Conservation (phyloP, 2,797 vertebrate species). For the Telmatherina bonti region DNA sequence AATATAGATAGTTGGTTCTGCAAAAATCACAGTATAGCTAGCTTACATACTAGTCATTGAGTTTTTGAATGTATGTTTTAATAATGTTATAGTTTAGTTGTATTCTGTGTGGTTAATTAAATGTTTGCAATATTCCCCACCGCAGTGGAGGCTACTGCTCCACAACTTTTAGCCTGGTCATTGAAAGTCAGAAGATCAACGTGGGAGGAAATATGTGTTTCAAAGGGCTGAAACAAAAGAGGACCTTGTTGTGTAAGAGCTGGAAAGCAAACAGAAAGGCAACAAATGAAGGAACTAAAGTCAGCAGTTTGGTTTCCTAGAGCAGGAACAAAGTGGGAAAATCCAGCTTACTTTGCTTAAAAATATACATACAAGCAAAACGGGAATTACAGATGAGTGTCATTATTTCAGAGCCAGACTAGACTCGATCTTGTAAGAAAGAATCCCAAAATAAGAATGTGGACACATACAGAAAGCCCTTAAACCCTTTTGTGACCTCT, state of each 20-base stretch:
- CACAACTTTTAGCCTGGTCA: neutral
- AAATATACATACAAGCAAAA: neutral
- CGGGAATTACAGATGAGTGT: too few species aligned
- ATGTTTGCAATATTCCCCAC: neutral
- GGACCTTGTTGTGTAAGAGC: conserved; percentile 58
- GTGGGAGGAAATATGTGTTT: conserved; percentile 39
- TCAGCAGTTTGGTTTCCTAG: conserved; percentile 55
- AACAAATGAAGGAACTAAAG: conserved; percentile 45
- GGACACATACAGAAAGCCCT: too few species aligned
- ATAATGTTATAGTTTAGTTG: neutral
- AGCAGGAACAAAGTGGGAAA: conserved; percentile 29
- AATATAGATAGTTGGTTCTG: neutral
- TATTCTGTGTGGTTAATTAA: neutral
- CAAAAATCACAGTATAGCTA: neutral
- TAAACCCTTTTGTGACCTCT: too few species aligned
- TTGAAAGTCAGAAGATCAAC: conserved; percentile 41
- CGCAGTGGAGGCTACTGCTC: neutral
- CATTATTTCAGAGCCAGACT: too few species aligned
- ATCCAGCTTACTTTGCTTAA: conserved; percentile 28
- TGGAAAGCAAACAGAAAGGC: conserved; percentile 29
- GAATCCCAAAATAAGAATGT: too few species aligned
- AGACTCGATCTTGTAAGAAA: too few species aligned
- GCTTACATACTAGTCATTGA: neutral
- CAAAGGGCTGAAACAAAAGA: conserved; percentile 51
- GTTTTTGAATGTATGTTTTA: neutral